phyloP scores from a whole-genome alignment of 2,113 vertebrate species.

The Corythaixoides concolor region DNA sequence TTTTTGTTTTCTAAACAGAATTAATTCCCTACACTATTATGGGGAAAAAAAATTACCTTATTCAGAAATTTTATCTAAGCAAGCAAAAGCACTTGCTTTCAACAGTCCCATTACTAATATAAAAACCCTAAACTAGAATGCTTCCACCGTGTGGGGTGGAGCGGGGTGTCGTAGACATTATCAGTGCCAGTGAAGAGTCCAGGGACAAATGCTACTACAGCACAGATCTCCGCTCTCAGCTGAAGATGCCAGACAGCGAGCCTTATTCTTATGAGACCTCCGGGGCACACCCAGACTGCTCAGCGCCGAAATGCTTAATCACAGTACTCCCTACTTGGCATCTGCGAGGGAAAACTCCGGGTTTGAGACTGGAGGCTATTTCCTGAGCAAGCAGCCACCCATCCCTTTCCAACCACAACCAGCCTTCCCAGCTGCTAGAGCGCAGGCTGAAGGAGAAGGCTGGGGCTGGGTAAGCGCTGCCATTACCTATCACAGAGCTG shows the following conservation, averaged over 20 bases:
- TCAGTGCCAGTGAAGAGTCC: background rate
- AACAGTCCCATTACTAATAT: background rate
- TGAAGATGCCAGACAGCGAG: background rate
- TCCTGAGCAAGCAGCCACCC: background rate
- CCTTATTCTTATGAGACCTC: background rate
- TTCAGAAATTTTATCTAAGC: background rate
- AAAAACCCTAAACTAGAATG: background rate
- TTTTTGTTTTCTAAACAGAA: background rate
- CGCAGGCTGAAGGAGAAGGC: rapidly evolving
- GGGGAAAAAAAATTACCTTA: background rate
- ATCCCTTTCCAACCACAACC: background rate
- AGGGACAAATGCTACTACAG: background rate
- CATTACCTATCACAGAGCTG: background rate
- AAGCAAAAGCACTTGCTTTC: background rate
- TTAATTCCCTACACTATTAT: background rate
- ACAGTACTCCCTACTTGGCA: background rate
- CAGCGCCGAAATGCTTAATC: background rate
- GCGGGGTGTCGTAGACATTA: background rate
- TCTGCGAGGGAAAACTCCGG: background rate
- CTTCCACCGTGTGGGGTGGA: background rate
- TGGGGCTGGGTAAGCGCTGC: background rate
- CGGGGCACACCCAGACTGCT: background rate
- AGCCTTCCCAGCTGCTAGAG: background rate
- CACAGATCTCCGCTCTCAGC: background rate
- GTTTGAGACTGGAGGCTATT: background rate